A percentile compares a stretch with the other conserved stretches of the same genome.
Evolutionary conservation across 1,140 invertebrate species (phyloP).

Genomic region (Drosophila tsacasi): DNA sequence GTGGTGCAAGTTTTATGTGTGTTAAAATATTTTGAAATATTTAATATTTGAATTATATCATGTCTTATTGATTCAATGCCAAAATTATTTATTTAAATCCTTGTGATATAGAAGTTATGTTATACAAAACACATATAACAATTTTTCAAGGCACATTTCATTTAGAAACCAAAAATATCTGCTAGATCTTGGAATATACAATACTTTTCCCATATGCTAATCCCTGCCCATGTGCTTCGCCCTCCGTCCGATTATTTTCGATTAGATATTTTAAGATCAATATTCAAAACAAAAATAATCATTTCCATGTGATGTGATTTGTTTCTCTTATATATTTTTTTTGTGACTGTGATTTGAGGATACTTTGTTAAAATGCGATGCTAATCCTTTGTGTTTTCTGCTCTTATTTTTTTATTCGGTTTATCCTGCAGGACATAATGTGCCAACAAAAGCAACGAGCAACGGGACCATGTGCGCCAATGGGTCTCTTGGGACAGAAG

Average conservation of each 20-base stretch:
- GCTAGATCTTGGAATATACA: background rate
- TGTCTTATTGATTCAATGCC: background rate
- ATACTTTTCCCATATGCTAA: background rate
- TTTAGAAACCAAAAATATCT: background rate
- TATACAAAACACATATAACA: background rate
- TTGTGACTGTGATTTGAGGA: background rate
- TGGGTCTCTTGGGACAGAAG: constrained; percentile 84
- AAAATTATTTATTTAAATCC: background rate
- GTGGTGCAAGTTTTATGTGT: background rate
- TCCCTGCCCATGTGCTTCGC: background rate
- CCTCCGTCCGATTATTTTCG: background rate
- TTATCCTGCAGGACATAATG: constrained; percentile 83
- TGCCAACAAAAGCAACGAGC: constrained; percentile 85
- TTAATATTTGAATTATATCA: background rate
- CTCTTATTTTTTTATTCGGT: constrained; percentile 18
- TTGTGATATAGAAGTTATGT: too few relatives aligned
- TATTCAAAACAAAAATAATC: constrained; percentile 3
- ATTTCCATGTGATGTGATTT: background rate
- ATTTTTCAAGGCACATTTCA: background rate
- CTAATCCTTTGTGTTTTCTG: constrained; percentile 37
- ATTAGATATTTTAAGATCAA: constrained; percentile 14
- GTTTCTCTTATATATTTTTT: background rate
- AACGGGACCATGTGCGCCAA: constrained; percentile 85
- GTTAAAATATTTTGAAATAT: background rate
- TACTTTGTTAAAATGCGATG: background rate